Base-by-base conservation (phyloP, 2,888 invertebrate genomes). In the Acanthosoma haemorrhoidale region DNA sequence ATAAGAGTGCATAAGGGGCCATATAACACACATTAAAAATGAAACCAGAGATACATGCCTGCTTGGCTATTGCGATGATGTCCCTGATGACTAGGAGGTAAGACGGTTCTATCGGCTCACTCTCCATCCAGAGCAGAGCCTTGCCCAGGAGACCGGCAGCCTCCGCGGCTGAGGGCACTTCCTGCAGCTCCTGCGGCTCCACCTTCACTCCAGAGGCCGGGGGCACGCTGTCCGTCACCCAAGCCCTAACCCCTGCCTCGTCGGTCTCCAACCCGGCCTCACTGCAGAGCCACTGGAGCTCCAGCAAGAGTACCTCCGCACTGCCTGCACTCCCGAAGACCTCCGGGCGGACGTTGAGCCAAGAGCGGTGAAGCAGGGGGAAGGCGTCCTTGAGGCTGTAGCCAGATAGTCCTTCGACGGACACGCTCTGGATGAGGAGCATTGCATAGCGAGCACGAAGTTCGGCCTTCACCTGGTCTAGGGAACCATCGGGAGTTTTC, bases 111-210 rank as follows among this genome's bases (percentile, higher is more conserved):
- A 82, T 78, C 16, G 82, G 80, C 76, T 82, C 80, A 68, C 80
- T 79, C 74, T 83, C 82, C 81, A 82, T 82, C 82, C 82, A 83
- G 11, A 78, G 75, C 32, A 82, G 78, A 43, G 81, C 82, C 71
- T 79, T 79, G 36, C 79, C 78, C 36, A 83, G 77, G 59, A 80
- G 78, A 64, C 76, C 76, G 38, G 79, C 80, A 8, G 80, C 80
- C 75, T 82, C 81, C 38, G 77, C 76, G 25, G 82, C 80, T 11
- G 77, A 77, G 0, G 82, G 81, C 9, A 72, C 39, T 13, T 71
- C 73, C 11, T 69, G 75, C n/a, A 63, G 69, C 51, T 75, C 76
- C 5, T 18, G 16, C 13, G 74, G 74, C 64, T 73, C 75, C 32
- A 69, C 36, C 68, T 74, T 75, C 29, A 74, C 68, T 18, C 43